These are phyloP conservation scores for Dolichotis patagonum DNA, from an alignment of 2,113 vertebrate species.

Conservation along the genomic window DNA sequence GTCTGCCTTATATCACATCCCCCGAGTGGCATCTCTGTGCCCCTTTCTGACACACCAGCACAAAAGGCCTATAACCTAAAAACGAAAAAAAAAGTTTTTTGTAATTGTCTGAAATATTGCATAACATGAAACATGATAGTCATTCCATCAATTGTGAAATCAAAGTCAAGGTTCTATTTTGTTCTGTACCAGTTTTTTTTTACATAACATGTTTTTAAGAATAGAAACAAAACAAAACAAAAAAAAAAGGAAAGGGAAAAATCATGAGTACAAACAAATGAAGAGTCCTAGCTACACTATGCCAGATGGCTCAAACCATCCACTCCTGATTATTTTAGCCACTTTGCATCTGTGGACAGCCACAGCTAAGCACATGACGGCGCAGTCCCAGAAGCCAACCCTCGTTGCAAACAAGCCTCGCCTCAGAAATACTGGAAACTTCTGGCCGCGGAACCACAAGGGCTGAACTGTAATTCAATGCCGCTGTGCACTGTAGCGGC, in stretches of 20 bases:
- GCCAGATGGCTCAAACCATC: background rate
- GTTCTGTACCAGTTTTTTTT: background rate
- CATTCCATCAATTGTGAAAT: background rate
- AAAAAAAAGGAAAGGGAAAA: background rate
- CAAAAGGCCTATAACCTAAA: background rate
- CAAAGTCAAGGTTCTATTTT: conserved; percentile 24
- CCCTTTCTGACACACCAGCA: background rate
- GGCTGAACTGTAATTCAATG: background rate
- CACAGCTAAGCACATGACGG: background rate
- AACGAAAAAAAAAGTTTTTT: background rate
- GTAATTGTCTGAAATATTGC: background rate
- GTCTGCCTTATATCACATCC: background rate
- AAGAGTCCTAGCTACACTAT: background rate
- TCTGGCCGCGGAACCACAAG: background rate
- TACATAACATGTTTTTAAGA: background rate
- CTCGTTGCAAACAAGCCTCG: background rate
- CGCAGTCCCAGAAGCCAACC: background rate
- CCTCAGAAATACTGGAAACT: background rate
- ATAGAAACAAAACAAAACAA: background rate
- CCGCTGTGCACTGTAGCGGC: background rate
- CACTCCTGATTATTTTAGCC: background rate
- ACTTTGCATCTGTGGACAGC: background rate
- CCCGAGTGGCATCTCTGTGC: background rate
- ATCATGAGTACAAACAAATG: background rate
- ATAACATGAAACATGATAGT: background rate